phyloP scores from a whole-genome alignment of 2,797 vertebrate species.

The Chiroxiphia lanceolata region DNA sequence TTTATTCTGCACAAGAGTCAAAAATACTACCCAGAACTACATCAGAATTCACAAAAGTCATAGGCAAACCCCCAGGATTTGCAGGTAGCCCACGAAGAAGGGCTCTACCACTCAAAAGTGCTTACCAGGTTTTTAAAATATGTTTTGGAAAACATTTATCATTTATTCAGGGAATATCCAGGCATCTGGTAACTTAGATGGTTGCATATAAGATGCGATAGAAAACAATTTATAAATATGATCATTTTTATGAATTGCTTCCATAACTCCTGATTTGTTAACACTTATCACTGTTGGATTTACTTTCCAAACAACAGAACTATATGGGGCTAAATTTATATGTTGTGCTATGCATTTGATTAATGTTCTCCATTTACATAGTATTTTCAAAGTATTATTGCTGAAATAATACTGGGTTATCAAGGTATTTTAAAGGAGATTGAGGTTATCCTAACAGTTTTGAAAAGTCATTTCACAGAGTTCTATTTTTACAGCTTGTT shows the following conservation, averaged over 20 bases:
- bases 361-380: conserved; percentile 15
- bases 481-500: not conserved
- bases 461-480: not conserved
- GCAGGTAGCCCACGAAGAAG: not conserved
- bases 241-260: not conserved
- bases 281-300: not conserved
- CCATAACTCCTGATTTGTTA: not conserved
- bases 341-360: conserved; percentile 14
- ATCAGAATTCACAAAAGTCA: not conserved
- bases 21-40: not conserved
- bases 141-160: not conserved
- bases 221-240: not conserved
- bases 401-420: conserved; percentile 19
- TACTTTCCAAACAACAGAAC: not conserved
- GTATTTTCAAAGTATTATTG: conserved; percentile 19
- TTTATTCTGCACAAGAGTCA: not conserved
- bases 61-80: not conserved
- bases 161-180: not conserved
- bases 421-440: not conserved
- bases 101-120: not conserved
- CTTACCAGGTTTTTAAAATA: not conserved
- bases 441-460: not conserved
- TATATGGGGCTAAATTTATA: not conserved
- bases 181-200: not conserved
- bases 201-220: not conserved